These are phyloP conservation scores for Eupithecia exiguata DNA, from an alignment of 2,888 invertebrate species.

Conservation along the genomic window DNA sequence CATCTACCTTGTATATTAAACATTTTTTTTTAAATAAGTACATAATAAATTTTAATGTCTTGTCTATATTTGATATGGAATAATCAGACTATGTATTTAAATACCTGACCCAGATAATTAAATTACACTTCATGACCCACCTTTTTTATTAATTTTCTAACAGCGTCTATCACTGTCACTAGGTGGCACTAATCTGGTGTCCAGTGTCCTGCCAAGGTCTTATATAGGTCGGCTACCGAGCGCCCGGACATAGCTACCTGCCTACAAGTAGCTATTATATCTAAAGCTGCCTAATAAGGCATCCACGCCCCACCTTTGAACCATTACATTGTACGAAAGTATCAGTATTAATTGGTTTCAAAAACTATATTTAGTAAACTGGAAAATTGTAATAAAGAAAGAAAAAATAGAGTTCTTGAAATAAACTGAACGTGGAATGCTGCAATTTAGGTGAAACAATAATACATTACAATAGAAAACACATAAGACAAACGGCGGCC, in stretches of 20 bases:
- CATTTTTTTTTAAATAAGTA: too few species aligned
- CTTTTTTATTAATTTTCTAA: conserved; percentile 52
- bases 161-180: conserved; percentile 64
- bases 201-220: conserved; percentile 65
- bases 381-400: neutral
- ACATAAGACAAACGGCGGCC: neutral
- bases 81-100: too few species aligned
- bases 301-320: conserved; percentile 54
- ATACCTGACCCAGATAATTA: too few species aligned
- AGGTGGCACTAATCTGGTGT: conserved; percentile 65
- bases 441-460: neutral
- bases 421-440: neutral
- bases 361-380: neutral
- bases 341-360: neutral
- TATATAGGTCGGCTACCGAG: conserved; percentile 74
- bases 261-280: conserved; percentile 32
- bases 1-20: neutral
- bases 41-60: too few species aligned
- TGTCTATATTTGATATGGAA: too few species aligned
- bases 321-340: neutral
- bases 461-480: neutral
- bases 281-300: conserved; percentile 40
- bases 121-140: conserved; percentile 49
- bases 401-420: neutral
- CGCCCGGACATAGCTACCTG: conserved; percentile 37